phyloP scores from a whole-genome alignment of 2,113 vertebrate species.

The Baryphthengus martii region DNA sequence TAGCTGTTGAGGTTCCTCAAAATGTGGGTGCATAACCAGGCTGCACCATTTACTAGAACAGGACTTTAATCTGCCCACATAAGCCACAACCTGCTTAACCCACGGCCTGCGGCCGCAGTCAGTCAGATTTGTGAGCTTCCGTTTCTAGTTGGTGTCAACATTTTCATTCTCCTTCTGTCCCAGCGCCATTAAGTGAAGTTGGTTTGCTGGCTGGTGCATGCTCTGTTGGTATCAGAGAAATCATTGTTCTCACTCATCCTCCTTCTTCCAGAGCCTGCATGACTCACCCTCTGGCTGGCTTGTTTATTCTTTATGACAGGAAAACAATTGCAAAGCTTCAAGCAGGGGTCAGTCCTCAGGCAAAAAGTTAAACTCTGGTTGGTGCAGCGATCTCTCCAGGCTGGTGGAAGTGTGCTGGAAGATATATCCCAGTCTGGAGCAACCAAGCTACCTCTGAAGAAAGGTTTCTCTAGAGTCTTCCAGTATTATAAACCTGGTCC shows the following conservation, averaged over 20 bases:
- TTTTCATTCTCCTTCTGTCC: background rate
- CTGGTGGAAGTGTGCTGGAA: background rate
- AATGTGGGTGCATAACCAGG: background rate
- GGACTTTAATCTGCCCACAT: background rate
- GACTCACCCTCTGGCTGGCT: background rate
- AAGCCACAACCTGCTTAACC: background rate
- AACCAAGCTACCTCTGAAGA: background rate
- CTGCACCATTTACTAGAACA: background rate
- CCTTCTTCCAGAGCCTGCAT: background rate
- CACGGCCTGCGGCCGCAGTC: background rate
- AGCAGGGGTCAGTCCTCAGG: background rate
- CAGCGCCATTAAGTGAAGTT: background rate
- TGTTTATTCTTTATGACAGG: background rate
- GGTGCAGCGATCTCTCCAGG: background rate
- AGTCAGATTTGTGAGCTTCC: background rate
- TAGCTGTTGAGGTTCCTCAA: background rate
- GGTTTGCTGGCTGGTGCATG: background rate
- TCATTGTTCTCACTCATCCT: background rate
- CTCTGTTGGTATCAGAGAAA: background rate
- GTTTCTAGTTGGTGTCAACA: accelerated
- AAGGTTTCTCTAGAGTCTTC: background rate
- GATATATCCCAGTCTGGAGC: background rate
- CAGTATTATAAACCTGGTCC: background rate
- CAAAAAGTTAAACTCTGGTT: background rate
- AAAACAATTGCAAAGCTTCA: background rate